Base-by-base conservation (phyloP, 2,113 vertebrate genomes). In the Ptilorrhoa leucosticta region DNA sequence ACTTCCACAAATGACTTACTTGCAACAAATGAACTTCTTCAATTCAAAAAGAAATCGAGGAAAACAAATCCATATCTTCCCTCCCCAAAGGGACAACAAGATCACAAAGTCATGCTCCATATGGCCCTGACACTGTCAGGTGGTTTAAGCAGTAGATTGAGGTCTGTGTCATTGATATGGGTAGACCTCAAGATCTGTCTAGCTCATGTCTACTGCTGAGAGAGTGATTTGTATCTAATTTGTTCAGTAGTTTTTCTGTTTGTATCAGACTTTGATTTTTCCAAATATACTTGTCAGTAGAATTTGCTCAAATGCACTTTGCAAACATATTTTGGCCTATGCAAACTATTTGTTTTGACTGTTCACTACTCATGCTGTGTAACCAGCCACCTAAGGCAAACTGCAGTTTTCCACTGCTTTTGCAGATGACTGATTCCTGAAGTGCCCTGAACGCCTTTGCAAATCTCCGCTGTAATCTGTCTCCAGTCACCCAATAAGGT, bases 331-430 rank as follows among this genome's bases (percentile, higher is more conserved):
- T 94, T 95, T 57, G 92, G 44, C 39, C 77, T 76, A 92, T 76
- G 80, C 76, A 95, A 92, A 94, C 76, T 76, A 83, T 90, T 93
- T 97, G 83, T 95, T 97, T 96, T 94, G 75, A 95, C 92, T 86
- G 64, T 83, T 96, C 85, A 53, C 92, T 57, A 35, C 79, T 60
- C 76, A 17, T 37, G 60, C 71, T 78, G 60, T 75, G 47, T 56
- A 91, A 95, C 90, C 85, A 93, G 82, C 44, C 75, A 96, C 83
- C 92, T 94, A 94, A 92, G 88, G 95, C 94, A 96, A 95, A 92
- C 54, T 56, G 47, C 76, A 77, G 87, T 70, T 93, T 96, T 88
- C 71, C 60, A 60, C 51, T 40, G 75, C 71, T 91, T 92, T 91
- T 91, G 75, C 88, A 94, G 82, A 96, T 93, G 94, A 96, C 63